Conservation (phyloP, 1,140 invertebrate species). For the Micrasema longulum region DNA sequence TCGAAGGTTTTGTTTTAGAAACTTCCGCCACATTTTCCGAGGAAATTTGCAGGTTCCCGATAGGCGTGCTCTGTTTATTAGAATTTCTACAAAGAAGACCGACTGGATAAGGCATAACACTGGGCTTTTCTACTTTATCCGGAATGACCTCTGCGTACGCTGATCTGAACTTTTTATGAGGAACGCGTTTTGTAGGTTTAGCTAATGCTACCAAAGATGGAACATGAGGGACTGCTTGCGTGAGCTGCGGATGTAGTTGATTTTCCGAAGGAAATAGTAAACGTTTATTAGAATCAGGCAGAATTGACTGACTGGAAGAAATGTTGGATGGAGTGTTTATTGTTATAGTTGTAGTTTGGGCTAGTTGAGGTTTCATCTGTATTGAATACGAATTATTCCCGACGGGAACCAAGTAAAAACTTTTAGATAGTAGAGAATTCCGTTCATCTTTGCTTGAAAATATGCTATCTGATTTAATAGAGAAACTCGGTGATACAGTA, state of each 20-base stretch:
- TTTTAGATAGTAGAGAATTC: slow-evolving; percentile 26
- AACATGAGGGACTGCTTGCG: background rate
- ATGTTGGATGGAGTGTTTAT: background rate
- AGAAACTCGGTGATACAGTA: background rate
- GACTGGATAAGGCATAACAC: slow-evolving; percentile 45
- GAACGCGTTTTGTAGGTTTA: background rate
- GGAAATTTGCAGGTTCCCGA: background rate
- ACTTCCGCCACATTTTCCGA: background rate
- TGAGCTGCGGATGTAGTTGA: background rate
- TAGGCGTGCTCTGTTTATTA: background rate
- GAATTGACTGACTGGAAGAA: slow-evolving; percentile 3
- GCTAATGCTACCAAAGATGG: background rate
- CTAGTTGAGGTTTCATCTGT: background rate
- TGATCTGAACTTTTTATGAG: background rate
- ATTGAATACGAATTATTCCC: slow-evolving; percentile 41
- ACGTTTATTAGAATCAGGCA: slow-evolving; percentile 12
- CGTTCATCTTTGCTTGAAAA: background rate
- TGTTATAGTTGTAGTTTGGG: background rate
- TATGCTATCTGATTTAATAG: background rate
- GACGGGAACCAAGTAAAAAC: slow-evolving; percentile 31
- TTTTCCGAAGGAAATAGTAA: background rate
- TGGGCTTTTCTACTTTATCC: background rate
- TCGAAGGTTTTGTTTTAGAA: background rate
- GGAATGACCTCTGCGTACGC: background rate
- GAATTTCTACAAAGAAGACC: slow-evolving; percentile 44